Percentiles rank a stretch among this genome's conserved stretches.
phyloP scores from a whole-genome alignment of 1,140 invertebrate genomes.

The Kradibia gibbosae region DNA sequence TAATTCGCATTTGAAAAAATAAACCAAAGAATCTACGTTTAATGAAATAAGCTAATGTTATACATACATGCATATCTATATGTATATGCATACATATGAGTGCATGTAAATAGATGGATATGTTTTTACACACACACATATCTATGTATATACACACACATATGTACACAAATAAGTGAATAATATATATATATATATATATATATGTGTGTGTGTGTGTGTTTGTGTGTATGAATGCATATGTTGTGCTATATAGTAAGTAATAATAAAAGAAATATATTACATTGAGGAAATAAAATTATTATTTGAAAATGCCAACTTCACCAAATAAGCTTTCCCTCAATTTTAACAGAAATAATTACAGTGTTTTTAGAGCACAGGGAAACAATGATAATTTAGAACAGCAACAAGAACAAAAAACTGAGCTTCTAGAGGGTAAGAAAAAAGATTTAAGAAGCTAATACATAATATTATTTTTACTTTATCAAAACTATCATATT shows the following conservation, averaged over 20 bases:
- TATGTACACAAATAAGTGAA: neutral
- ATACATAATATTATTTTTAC: neutral
- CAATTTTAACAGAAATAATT: constrained; percentile 69
- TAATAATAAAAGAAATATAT: constrained; percentile 35
- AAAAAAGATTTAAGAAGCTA: constrained; percentile 25
- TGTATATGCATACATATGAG: constrained; percentile 7
- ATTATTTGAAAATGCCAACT: constrained; percentile 62
- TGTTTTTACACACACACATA: neutral
- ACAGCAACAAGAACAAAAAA: constrained; percentile 69
- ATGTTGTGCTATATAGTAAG: constrained; percentile 22
- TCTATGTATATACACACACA: neutral
- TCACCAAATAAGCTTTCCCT: constrained; percentile 70
- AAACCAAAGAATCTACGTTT: constrained; percentile 51
- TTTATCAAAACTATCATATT: neutral
- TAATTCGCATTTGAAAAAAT: constrained; percentile 35
- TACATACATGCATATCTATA: constrained; percentile 13
- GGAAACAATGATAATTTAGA: constrained; percentile 57
- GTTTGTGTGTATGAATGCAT: neutral
- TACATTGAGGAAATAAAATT: constrained; percentile 24
- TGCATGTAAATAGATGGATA: constrained; percentile 18
- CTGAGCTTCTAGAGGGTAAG: constrained; percentile 71
- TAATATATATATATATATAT: constrained; percentile 5
- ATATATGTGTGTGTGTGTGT: neutral
- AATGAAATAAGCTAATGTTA: constrained; percentile 24
- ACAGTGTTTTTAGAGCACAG: constrained; percentile 67